Base-by-base conservation (phyloP, 2,797 vertebrate genomes). In the Lithobates pipiens region DNA sequence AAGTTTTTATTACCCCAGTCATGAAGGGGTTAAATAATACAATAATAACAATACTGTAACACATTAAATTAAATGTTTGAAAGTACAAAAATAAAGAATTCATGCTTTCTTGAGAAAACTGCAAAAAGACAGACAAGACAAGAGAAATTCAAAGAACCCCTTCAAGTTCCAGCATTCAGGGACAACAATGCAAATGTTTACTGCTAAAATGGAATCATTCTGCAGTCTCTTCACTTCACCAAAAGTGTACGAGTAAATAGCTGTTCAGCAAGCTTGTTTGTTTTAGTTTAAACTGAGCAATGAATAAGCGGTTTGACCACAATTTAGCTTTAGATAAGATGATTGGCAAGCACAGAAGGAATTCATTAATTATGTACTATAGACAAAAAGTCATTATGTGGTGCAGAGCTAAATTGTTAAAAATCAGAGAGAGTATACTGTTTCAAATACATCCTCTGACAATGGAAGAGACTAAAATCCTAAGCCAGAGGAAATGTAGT, bases 311-410 rank as follows among this genome's bases (percentile, higher is more conserved):
- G 69, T 42, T 57, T 73, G 69, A 81, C 69, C 50, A 73, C 68
- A 81, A 50, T 54, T 61, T 81, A 36, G 78, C 50, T 54, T 80
- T 57, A 57, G 44, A 80, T 57, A 72, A 63, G 68, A 57, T 69
- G 32, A 73, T 71, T 81, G 46, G 69, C 79, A 81, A 71, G 69
- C 50, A 42, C 68, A 72, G n/a, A 81, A 72, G 61, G 69, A 39
- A 73, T 81, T 57, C 46, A 71, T 71, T 57, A 81, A 73, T 81
- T 81, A 57, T 81, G 79, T 73, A 71, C 25, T 61, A 57, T 63
- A 81, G 67, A 23, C 71, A 29, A 81, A 81, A 81, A 81, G 68
- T 81, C 69, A 73, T 81, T 81, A 81, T 73, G 79, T 81, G 79
- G 79, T 81, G 46, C 50, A 71, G 46, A 73, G 61, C 50, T 27